These are phyloP conservation scores for Eilema caniola DNA, from an alignment of 2,888 invertebrate species.

Conservation along the genomic window DNA sequence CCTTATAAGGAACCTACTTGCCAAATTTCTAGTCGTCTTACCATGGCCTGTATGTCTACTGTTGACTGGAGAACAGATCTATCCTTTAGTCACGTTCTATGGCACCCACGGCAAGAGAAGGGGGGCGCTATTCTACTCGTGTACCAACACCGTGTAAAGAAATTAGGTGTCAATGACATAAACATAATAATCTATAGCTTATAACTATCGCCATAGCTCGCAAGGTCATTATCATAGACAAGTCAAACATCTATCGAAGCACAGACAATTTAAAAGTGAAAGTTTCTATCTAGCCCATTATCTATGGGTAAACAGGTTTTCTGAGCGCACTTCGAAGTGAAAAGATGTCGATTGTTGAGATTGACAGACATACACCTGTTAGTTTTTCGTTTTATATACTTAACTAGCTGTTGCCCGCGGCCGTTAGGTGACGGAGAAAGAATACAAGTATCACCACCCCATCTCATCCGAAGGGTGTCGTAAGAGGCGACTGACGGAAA, in stretches of 20 bases:
- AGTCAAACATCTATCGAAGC: neutral
- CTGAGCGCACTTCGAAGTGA: neutral
- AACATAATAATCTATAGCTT: neutral
- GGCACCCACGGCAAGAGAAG: too few relatives aligned
- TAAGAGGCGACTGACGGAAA: too few relatives aligned
- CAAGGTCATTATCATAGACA: slow-evolving; percentile 18
- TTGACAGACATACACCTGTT: neutral
- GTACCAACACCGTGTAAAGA: neutral
- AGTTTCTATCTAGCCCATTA: slow-evolving; percentile 1
- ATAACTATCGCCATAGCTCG: neutral
- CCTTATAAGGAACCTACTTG: too few relatives aligned
- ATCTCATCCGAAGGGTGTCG: too few relatives aligned
- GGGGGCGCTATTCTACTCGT: too few relatives aligned
- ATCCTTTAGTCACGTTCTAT: too few relatives aligned
- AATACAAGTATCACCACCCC: too few relatives aligned
- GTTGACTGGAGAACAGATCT: too few relatives aligned
- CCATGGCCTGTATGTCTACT: too few relatives aligned
- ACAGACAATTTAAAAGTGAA: slow-evolving; percentile 17
- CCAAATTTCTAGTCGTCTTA: too few relatives aligned
- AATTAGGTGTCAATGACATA: neutral
- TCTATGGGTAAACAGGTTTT: slow-evolving; percentile 6
- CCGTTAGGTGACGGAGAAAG: too few relatives aligned
- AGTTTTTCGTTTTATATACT: too few relatives aligned
- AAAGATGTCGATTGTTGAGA: neutral
- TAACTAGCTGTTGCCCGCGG: neutral